phyloP scores from a whole-genome alignment of 1,140 invertebrate genomes.

The Lordiphosa clarofinis region DNA sequence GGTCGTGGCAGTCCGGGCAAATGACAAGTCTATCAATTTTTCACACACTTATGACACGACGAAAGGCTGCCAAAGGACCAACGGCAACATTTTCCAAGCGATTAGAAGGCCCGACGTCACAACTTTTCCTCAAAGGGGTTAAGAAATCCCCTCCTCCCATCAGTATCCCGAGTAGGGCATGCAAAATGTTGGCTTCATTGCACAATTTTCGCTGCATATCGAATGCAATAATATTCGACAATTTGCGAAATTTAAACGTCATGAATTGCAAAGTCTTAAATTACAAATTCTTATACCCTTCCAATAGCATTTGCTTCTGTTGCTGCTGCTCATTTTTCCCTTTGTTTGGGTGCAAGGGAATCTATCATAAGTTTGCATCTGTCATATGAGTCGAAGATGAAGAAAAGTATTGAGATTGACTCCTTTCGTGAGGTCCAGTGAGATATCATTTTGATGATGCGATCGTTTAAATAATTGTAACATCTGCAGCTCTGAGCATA shows the following conservation, averaged over 20 bases:
- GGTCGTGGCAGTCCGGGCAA: slow-evolving; percentile 20
- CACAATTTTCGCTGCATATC: slow-evolving; percentile 68
- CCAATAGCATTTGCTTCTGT: background rate
- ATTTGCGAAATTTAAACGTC: slow-evolving; percentile 62
- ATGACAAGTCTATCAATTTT: slow-evolving; percentile 77
- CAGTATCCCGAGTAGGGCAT: slow-evolving; percentile 22
- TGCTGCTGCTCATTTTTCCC: slow-evolving; percentile 13
- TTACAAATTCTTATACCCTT: slow-evolving; percentile 40
- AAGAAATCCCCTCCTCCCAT: slow-evolving; percentile 1
- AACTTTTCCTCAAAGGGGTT: slow-evolving; percentile 38
- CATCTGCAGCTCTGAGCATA: too few species aligned
- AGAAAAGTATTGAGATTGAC: slow-evolving; percentile 22
- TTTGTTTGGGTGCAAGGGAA: background rate
- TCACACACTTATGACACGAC: slow-evolving; percentile 68
- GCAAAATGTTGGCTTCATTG: slow-evolving; percentile 68
- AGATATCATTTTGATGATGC: slow-evolving; percentile 17
- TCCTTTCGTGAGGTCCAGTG: background rate
- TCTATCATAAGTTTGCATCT: slow-evolving; percentile 30
- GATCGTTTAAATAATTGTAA: slow-evolving; percentile 10
- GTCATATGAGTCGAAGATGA: slow-evolving; percentile 5
- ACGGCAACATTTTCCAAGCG: slow-evolving; percentile 38
- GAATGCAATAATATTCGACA: slow-evolving; percentile 59
- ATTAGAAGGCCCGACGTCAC: slow-evolving; percentile 37
- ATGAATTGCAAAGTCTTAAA: slow-evolving; percentile 66
- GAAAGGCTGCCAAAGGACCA: slow-evolving; percentile 47